Evolutionary conservation across 1,140 invertebrate species (phyloP).

Genomic region (Bombus pyrosoma): DNA sequence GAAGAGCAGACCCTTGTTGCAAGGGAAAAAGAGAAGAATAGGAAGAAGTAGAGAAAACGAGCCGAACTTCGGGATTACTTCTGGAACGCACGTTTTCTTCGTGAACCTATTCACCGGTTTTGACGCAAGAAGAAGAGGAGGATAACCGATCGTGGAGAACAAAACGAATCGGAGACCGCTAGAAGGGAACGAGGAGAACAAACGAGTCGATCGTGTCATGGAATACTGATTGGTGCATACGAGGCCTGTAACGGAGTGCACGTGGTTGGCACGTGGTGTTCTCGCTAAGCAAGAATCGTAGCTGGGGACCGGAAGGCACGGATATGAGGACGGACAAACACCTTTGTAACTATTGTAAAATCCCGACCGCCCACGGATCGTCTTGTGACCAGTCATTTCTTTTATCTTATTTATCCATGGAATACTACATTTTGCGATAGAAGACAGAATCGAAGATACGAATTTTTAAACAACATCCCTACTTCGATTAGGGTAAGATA

Average conservation of each 20-base stretch:
- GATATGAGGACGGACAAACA: slow-evolving; percentile 34
- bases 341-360: slow-evolving; percentile 48
- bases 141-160: neutral
- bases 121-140: neutral
- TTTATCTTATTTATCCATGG: neutral
- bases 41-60: neutral
- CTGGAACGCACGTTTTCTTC: slow-evolving; percentile 34
- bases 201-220: slow-evolving; percentile 55
- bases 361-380: slow-evolving; percentile 45
- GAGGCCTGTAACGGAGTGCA: slow-evolving; percentile 44
- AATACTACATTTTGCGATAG: neutral
- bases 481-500: neutral
- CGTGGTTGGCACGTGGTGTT: slow-evolving; percentile 66
- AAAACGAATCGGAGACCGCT: neutral
- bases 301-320: slow-evolving; percentile 44
- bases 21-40: neutral
- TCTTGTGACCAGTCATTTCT: neutral
- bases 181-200: neutral
- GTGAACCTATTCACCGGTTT: slow-evolving; percentile 6
- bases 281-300: neutral
- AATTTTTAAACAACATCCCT: neutral
- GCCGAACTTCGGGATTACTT: neutral
- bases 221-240: slow-evolving; percentile 58
- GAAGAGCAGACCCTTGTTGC: neutral
- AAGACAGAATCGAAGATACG: neutral